These are phyloP conservation scores for Ditylenchus weischeri DNA, from an alignment of 2,888 invertebrate species.

Conservation along the genomic window DNA sequence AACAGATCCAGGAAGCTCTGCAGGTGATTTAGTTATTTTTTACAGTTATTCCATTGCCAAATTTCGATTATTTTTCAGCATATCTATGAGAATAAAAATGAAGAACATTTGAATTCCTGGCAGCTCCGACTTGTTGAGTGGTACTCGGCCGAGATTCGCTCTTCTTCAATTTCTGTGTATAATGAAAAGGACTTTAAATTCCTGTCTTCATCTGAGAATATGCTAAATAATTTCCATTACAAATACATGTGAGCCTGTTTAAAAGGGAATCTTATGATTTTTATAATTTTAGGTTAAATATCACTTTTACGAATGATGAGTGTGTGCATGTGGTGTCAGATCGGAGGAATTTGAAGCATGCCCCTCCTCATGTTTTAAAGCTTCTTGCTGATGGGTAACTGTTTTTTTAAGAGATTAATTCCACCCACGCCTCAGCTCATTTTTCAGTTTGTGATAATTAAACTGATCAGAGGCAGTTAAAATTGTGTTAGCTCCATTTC, in stretches of 20 bases:
- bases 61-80: constrained; percentile 28
- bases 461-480: no score
- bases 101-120: constrained; percentile 48
- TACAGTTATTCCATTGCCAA: neutral
- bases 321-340: constrained; percentile 42
- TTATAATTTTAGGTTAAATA: constrained; percentile 42
- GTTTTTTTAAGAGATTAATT: neutral
- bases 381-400: constrained; percentile 36
- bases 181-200: neutral
- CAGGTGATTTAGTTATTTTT: constrained; percentile 22
- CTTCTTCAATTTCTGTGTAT: neutral
- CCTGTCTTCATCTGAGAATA: neutral
- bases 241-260: neutral
- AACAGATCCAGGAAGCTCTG: constrained; percentile 44
- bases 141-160: no score
- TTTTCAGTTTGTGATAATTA: neutral
- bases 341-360: constrained; percentile 41
- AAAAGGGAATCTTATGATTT: neutral
- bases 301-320: constrained; percentile 53
- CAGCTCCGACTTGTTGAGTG: constrained; percentile 49
- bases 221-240: neutral
- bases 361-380: constrained; percentile 53
- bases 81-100: constrained; percentile 39
- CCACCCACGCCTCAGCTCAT: neutral
- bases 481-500: no score